Percentiles rank a stretch among this genome's conserved stretches.
Evolutionary conservation across 1,140 invertebrate genomes (phyloP).

Genomic region (Phthorimaea operculella): DNA sequence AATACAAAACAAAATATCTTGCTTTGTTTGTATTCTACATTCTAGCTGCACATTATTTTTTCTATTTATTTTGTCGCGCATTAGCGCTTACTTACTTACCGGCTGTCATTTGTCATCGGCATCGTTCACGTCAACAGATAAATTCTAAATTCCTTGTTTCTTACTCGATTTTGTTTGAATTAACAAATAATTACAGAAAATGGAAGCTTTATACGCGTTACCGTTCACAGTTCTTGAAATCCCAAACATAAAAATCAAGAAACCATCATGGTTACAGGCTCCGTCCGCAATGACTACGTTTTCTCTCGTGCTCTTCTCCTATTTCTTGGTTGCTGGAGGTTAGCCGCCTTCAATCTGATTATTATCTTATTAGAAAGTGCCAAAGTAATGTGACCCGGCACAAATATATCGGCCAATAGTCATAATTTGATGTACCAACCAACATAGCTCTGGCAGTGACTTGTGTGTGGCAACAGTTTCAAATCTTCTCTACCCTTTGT

Average conservation of each 20-base stretch:
- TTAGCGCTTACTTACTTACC: background rate
- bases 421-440: too few species aligned
- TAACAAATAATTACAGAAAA: constrained; percentile 43
- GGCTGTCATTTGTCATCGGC: constrained; percentile 12
- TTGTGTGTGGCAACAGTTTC: too few species aligned
- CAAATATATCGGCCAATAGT: too few species aligned
- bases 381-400: background rate
- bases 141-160: constrained; percentile 9
- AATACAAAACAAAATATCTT: too few species aligned
- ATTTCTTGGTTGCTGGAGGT: constrained; percentile 99
- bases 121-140: constrained; percentile 26
- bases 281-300: constrained; percentile 96
- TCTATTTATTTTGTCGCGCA: background rate
- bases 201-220: constrained; percentile 83
- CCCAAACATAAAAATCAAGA: constrained; percentile 93
- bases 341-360: constrained; percentile 43
- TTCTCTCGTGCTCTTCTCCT: constrained; percentile 89
- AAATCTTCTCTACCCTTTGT: background rate
- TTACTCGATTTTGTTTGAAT: background rate
- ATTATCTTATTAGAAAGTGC: constrained; percentile 29
- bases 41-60: too few species aligned
- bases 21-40: too few species aligned
- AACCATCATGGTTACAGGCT: constrained; percentile 89
- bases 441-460: too few species aligned
- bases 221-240: constrained; percentile 89